Evolutionary conservation across 2,113 vertebrate species (phyloP).

Genomic region (Panthera leo): DNA sequence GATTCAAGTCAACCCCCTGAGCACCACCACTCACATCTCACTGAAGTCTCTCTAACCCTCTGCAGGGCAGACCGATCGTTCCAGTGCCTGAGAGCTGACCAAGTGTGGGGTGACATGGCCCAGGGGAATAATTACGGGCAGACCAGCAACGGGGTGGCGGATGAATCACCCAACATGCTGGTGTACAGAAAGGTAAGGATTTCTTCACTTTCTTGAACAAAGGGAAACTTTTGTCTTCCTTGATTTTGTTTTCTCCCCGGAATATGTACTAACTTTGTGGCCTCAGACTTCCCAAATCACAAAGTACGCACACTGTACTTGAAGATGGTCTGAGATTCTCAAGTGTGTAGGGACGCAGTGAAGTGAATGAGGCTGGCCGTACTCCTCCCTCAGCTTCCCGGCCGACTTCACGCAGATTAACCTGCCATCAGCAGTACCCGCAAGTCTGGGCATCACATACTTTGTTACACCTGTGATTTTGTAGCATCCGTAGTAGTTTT

Average conservation of each 20-base stretch:
- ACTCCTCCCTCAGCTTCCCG: background rate
- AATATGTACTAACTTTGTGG: background rate
- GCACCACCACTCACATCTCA: background rate
- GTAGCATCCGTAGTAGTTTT: background rate
- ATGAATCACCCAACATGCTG: conserved; percentile 98
- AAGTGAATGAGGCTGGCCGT: background rate
- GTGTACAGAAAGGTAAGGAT: conserved; percentile 98
- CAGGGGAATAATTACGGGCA: conserved; percentile 95
- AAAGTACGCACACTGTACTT: fast-evolving
- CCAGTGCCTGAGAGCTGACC: conserved; percentile 73
- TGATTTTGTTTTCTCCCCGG: background rate
- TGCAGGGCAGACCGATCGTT: conserved; percentile 79
- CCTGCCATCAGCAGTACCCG: background rate
- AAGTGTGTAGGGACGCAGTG: background rate
- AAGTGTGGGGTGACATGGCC: conserved; percentile 91
- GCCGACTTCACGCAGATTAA: background rate
- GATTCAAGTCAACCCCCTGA: conserved; percentile 7
- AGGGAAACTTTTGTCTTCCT: background rate
- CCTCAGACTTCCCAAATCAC: background rate
- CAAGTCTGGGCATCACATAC: background rate
- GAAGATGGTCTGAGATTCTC: background rate
- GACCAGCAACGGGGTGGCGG: conserved; percentile 94
- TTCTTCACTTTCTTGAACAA: background rate
- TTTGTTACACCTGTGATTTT: background rate
- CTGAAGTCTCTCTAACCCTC: conserved; percentile 66